These are phyloP conservation scores for Synaphobranchus kaupii DNA, from an alignment of 2,797 vertebrate species.

Conservation along the genomic window DNA sequence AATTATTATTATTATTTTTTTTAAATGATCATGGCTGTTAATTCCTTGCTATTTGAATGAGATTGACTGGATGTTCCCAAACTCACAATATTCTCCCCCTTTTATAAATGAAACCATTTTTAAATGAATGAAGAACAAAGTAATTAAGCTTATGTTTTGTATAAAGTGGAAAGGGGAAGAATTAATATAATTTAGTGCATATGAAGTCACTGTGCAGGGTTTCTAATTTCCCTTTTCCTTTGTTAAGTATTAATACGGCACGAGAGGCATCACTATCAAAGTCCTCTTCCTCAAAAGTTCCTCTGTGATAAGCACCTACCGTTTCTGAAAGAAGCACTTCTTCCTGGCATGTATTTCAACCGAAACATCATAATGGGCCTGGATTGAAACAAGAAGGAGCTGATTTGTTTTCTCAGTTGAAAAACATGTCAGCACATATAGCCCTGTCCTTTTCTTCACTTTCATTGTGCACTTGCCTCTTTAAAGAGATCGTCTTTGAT, in stretches of 20 bases:
- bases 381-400: not conserved
- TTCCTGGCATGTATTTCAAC: not conserved
- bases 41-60: not conserved
- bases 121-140: not conserved
- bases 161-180: not conserved
- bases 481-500: not conserved
- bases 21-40: not conserved
- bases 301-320: not conserved
- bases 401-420: not conserved
- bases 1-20: not conserved
- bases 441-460: not conserved
- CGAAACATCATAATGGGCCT: not conserved
- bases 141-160: not conserved
- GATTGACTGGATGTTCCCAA: not conserved
- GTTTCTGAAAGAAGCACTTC: not conserved
- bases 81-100: not conserved
- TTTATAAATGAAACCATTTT: not conserved
- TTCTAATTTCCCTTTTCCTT: conserved; percentile 6
- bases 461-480: conserved; percentile 14
- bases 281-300: not conserved
- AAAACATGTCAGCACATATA: not conserved
- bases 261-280: not conserved
- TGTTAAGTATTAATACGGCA: not conserved
- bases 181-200: not conserved
- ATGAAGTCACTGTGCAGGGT: not conserved